Percentiles rank a stretch among this genome's conserved stretches.
Evolutionary conservation across 2,888 invertebrate species (phyloP).

Genomic region (Cataglyphis albicans): DNA sequence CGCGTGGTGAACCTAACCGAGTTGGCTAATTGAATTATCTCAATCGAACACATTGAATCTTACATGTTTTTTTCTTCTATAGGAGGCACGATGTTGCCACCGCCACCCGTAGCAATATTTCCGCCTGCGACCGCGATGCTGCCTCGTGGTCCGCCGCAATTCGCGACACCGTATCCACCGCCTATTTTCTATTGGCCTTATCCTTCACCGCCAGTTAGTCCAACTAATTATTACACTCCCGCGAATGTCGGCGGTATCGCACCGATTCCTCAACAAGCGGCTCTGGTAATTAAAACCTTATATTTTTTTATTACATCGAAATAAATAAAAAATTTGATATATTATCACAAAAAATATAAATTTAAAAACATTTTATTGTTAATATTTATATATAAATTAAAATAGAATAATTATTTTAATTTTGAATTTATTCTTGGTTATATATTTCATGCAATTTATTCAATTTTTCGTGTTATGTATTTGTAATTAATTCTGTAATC

Average conservation of each 20-base stretch:
- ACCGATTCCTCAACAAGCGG: constrained; percentile 80
- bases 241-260: constrained; percentile 85
- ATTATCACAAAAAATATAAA: too few species aligned
- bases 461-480: not conserved
- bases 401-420: too few species aligned
- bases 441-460: not conserved
- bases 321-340: not conserved
- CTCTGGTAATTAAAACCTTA: constrained; percentile 64
- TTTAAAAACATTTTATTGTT: too few species aligned
- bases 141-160: constrained; percentile 86
- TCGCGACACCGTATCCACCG: constrained; percentile 89
- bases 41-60: constrained; percentile 70
- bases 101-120: constrained; percentile 87
- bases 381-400: too few species aligned
- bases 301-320: not conserved
- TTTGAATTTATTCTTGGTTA: not conserved
- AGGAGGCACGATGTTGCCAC: constrained; percentile 89
- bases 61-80: constrained; percentile 74
- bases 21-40: not conserved
- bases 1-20: not conserved
- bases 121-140: constrained; percentile 87
- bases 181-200: constrained; percentile 95
- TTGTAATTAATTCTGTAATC: not conserved
- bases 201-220: constrained; percentile 97
- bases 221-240: constrained; percentile 93